Conservation (phyloP, 92 coral and sea anemone genomes). For the Chrysogorgia sp. region DNA sequence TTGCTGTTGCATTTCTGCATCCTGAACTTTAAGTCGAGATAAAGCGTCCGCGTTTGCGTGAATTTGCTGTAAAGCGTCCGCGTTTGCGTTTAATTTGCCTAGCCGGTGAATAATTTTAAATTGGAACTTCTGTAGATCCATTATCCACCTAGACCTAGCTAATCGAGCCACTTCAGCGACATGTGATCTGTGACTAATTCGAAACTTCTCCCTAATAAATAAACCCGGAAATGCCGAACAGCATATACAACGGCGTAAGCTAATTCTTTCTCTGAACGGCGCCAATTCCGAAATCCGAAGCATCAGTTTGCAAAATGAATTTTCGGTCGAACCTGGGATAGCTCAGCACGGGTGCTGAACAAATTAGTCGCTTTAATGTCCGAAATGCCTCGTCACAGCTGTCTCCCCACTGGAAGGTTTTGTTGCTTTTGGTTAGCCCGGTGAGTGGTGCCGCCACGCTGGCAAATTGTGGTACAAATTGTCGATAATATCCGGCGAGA, state of each 20-base stretch:
- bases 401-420: constrained; percentile 17
- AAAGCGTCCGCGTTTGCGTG: constrained; percentile 39
- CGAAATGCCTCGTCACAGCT: constrained; percentile 8
- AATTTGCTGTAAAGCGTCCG: constrained; percentile 43
- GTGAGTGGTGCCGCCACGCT: constrained; percentile 44
- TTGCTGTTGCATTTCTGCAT: not conserved
- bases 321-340: constrained; percentile 46
- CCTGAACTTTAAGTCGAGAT: constrained; percentile 7
- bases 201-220: constrained; percentile 31
- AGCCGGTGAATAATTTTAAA: constrained; percentile 21
- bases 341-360: constrained; percentile 25
- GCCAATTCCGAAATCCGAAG: constrained; percentile 26
- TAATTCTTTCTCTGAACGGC: constrained; percentile 40
- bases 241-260: constrained; percentile 53
- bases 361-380: constrained; percentile 12
- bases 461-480: constrained; percentile 36
- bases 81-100: constrained; percentile 25
- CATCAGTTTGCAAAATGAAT: constrained; percentile 36
- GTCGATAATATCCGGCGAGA: constrained; percentile 40
- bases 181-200: constrained; percentile 15
- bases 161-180: constrained; percentile 36
- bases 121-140: constrained; percentile 51
- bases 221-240: constrained; percentile 45
- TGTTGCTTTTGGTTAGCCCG: constrained; percentile 27
- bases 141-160: constrained; percentile 45